Evolutionary conservation across 1,140 invertebrate genomes (phyloP).

Genomic region (Drosophila bipectinata): DNA sequence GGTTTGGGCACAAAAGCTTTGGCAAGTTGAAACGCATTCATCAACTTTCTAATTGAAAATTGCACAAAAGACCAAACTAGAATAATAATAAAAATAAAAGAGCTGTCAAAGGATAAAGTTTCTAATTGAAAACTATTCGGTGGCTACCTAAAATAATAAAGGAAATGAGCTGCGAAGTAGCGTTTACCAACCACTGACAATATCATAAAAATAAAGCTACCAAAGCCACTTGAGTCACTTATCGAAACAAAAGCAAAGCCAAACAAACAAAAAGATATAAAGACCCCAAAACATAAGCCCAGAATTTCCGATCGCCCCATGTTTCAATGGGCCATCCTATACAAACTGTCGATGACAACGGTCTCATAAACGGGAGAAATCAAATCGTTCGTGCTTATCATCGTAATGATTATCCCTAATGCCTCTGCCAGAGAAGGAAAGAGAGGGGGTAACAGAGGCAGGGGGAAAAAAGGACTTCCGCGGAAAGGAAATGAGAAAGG

Average conservation of each 20-base stretch:
- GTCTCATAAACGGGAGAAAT: slow-evolving; percentile 67
- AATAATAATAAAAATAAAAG: slow-evolving; percentile 1
- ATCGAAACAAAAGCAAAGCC: slow-evolving; percentile 44
- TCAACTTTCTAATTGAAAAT: slow-evolving; percentile 64
- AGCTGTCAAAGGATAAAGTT: background rate
- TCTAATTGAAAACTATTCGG: slow-evolving; percentile 4
- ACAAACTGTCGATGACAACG: slow-evolving; percentile 71
- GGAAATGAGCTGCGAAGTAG: slow-evolving; percentile 39
- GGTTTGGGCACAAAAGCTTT: slow-evolving; percentile 32
- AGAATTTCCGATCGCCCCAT: slow-evolving; percentile 40
- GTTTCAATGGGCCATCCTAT: slow-evolving; percentile 1
- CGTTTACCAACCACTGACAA: slow-evolving; percentile 5
- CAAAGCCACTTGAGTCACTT: slow-evolving; percentile 59
- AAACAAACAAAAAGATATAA: slow-evolving; percentile 18
- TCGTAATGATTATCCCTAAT: slow-evolving; percentile 80
- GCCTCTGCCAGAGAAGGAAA: slow-evolving; percentile 22
- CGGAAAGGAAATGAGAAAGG: slow-evolving; percentile 49
- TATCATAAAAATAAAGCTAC: slow-evolving; percentile 46
- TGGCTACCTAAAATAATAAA: slow-evolving; percentile 13
- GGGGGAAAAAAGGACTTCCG: slow-evolving; percentile 47
- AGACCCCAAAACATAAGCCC: slow-evolving; percentile 41
- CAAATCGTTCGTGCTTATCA: slow-evolving; percentile 81
- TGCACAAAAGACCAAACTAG: background rate
- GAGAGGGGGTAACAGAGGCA: background rate
- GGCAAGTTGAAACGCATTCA: slow-evolving; percentile 50